Conservation (phyloP, 1,140 invertebrate species). For the Proales similis region DNA sequence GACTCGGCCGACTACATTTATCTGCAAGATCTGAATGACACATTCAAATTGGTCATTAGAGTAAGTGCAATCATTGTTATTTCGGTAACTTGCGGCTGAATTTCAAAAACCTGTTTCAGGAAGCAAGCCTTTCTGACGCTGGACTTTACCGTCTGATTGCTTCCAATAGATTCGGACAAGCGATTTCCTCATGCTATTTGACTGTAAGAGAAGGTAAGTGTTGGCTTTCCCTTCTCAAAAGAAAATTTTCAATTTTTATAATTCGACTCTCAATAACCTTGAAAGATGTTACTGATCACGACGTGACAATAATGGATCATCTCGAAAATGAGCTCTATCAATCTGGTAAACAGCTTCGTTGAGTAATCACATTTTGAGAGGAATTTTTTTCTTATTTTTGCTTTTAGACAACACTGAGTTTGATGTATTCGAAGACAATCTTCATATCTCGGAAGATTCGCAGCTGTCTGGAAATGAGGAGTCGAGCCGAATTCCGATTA, state of each 20-base stretch:
- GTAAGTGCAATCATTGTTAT: neutral
- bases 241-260: neutral
- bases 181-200: neutral
- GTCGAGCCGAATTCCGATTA: too few relatives aligned
- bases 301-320: constrained; percentile 35
- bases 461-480: too few relatives aligned
- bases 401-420: constrained; percentile 25
- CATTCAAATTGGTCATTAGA: constrained; percentile 18
- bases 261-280: neutral
- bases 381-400: neutral
- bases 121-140: neutral
- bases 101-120: constrained; percentile 3
- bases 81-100: neutral
- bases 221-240: neutral
- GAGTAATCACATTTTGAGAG: neutral
- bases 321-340: constrained; percentile 12
- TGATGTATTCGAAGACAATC: constrained; percentile 32
- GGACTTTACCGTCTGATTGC: constrained; percentile 14
- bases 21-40: constrained; percentile 8
- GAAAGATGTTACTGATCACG: constrained; percentile 32
- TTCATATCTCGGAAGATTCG: constrained; percentile 31
- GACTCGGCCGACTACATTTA: constrained; percentile 26
- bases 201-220: constrained; percentile 2
- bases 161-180: constrained; percentile 15
- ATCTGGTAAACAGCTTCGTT: constrained; percentile 10